Base-by-base conservation (phyloP, 2,888 invertebrate species). In the Drosophila cyrtoloma region DNA sequence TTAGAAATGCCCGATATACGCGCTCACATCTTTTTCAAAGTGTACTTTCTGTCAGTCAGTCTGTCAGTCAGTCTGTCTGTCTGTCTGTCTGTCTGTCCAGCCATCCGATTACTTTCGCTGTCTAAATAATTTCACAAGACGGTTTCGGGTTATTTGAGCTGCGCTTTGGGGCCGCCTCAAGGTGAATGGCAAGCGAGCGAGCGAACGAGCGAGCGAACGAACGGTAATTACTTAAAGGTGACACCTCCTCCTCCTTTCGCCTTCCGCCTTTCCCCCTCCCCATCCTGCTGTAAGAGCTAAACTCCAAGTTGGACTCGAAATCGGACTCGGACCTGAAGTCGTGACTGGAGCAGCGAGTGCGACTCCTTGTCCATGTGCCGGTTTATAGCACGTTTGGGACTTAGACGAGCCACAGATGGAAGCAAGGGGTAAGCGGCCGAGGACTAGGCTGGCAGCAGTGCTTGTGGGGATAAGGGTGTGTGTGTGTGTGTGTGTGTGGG, bases 21-120 rank as follows among this genome's bases (percentile, higher is more conserved):
- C 4, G 14, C 7, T 16, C 14, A 35, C 22, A 12, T 52, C 2
- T 55, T 33, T 33, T 26, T 55, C 1, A 22, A 16, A 35, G 26
- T 35, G 35, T 47, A 47, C 22, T 22, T 33, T 51, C 64, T 37
- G 37, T 52, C 12, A 28, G 35, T 35, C 26, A 19, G 65, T 35
- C 52, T 42, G 35, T 26, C 62, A 47, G 61, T 50, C 42, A 19
- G 19, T 26, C 37, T 28, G 39, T 39, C 52, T 47, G 37, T 22
- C 63, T 50, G 62, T 39, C 44, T 42, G 80, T 70, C 52, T 50
- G 30, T 22, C 53, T 52, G 75, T 44, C 70, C 79, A 44, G 67
- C 75, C 75, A 75, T 68, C 74, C 85, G 85, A 87, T 85, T 87
- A 86, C 89, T 86, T 86, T 86, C 88, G 83, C 86, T 85, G 87